Evolutionary conservation across 2,888 invertebrate genomes (phyloP).

Genomic region (Blera fallax): DNA sequence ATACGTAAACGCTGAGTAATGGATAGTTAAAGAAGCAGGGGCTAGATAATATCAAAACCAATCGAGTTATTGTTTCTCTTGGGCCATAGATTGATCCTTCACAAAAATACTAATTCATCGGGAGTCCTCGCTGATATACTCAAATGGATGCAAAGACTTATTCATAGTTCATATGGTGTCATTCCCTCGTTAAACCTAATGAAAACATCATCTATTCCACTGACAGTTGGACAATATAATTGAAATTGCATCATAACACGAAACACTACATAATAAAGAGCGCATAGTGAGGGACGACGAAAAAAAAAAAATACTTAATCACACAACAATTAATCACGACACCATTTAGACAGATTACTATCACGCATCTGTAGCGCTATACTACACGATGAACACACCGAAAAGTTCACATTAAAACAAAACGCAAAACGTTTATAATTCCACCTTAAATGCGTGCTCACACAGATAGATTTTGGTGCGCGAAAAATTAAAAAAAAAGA

Average conservation of each 20-base stretch:
- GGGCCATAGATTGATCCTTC: too few relatives aligned
- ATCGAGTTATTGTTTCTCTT: too few relatives aligned
- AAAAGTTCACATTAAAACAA: neutral
- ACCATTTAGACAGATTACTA: conserved; percentile 7
- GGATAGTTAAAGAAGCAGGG: too few relatives aligned
- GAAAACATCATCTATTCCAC: neutral
- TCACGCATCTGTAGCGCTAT: neutral
- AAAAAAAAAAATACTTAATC: neutral
- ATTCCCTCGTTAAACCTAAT: too few relatives aligned
- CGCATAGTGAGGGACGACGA: neutral
- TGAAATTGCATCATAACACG: neutral
- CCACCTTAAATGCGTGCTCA: conserved; percentile 15
- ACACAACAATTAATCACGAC: conserved; percentile 42
- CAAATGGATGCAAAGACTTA: too few relatives aligned
- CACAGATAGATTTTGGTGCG: neutral
- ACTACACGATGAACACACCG: neutral
- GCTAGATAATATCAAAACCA: too few relatives aligned
- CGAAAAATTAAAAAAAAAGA: neutral
- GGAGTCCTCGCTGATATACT: too few relatives aligned
- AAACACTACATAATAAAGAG: neutral
- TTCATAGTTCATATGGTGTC: too few relatives aligned
- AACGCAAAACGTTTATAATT: neutral
- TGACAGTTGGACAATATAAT: neutral
- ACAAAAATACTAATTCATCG: too few relatives aligned
- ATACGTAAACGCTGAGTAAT: too few relatives aligned